Percentiles rank a stretch among this genome's conserved stretches.
phyloP scores from a whole-genome alignment of 2,113 vertebrate genomes.

The Dasyurus viverrinus region DNA sequence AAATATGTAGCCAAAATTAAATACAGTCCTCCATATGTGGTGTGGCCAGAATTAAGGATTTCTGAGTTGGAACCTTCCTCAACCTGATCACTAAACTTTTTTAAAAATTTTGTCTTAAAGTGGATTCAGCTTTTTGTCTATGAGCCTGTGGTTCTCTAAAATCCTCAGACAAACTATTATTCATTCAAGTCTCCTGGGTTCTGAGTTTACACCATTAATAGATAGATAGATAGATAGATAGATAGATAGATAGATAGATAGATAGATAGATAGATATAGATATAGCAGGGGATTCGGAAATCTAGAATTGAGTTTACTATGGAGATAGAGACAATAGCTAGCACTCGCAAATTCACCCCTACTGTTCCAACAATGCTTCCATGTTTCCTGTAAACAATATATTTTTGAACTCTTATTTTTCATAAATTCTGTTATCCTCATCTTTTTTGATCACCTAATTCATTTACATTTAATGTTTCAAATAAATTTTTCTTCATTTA shows the following conservation, averaged over 20 bases:
- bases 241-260: background rate
- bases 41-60: background rate
- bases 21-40: background rate
- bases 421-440: background rate
- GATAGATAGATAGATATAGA: too few relatives aligned
- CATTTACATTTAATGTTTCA: background rate
- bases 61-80: background rate
- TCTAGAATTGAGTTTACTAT: background rate
- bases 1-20: background rate
- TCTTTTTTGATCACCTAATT: background rate
- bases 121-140: background rate
- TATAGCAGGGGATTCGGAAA: background rate
- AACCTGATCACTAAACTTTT: background rate
- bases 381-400: background rate
- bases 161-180: background rate
- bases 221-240: background rate
- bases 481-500: background rate
- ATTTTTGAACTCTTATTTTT: background rate
- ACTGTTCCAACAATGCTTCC: background rate
- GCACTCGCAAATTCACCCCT: background rate
- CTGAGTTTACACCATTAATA: background rate
- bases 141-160: background rate
- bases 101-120: background rate
- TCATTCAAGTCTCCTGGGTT: background rate
- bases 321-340: background rate